Percentiles rank a stretch among this genome's conserved stretches.
Conservation (phyloP, 1,140 invertebrate genomes). For the Holotrichia oblita region DNA sequence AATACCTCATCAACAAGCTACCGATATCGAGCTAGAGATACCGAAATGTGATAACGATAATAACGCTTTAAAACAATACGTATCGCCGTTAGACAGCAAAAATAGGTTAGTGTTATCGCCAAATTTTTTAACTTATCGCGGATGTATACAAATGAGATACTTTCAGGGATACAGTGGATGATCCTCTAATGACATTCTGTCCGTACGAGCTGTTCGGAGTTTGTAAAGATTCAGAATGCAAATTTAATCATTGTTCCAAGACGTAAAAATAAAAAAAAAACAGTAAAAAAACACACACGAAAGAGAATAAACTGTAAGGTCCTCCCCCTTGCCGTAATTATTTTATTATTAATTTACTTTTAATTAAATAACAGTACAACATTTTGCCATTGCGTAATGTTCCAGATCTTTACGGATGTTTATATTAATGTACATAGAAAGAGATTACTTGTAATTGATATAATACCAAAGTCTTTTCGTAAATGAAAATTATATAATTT, state of each 20-base stretch:
- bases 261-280: neutral
- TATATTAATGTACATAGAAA: slow-evolving; percentile 13
- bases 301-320: slow-evolving; percentile 38
- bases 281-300: too few species aligned
- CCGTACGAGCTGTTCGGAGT: slow-evolving; percentile 39
- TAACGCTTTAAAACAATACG: slow-evolving; percentile 31
- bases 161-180: slow-evolving; percentile 48
- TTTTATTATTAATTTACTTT: neutral
- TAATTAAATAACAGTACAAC: slow-evolving; percentile 19
- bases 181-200: slow-evolving; percentile 39
- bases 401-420: slow-evolving; percentile 13
- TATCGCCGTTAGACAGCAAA: slow-evolving; percentile 38
- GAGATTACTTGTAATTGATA: neutral
- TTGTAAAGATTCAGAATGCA: slow-evolving; percentile 42
- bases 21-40: neutral
- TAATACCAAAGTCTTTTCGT: slow-evolving; percentile 19
- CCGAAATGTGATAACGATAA: neutral
- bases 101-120: slow-evolving; percentile 35
- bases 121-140: neutral
- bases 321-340: neutral
- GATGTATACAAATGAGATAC: neutral
- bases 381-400: slow-evolving; percentile 23
- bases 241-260: slow-evolving; percentile 41
- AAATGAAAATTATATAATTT: slow-evolving; percentile 14
- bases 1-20: neutral